These are phyloP conservation scores for Grus americana DNA, from an alignment of 2,113 vertebrate species.

Conservation along the genomic window DNA sequence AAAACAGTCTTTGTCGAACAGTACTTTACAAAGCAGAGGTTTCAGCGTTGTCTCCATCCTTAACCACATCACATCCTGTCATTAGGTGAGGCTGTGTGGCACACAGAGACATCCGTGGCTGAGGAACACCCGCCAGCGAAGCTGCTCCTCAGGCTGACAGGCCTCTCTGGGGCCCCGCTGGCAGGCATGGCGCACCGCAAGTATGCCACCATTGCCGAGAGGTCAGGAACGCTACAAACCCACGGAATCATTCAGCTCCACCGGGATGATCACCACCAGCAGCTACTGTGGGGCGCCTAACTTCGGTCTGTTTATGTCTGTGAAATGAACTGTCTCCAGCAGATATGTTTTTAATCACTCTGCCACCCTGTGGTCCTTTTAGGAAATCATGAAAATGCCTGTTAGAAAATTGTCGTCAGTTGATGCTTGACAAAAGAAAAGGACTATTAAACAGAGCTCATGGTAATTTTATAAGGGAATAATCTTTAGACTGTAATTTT, in stretches of 20 bases:
- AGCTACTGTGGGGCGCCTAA: not conserved
- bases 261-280: not conserved
- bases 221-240: fast-evolving
- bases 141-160: not conserved
- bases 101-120: not conserved
- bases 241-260: fast-evolving
- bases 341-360: not conserved
- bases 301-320: fast-evolving
- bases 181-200: fast-evolving
- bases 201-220: not conserved
- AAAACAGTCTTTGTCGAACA: not conserved
- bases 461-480: not conserved
- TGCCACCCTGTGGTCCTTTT: slow-evolving; percentile 48
- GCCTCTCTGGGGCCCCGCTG: not conserved
- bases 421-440: not conserved
- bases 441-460: not conserved
- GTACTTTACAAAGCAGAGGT: not conserved
- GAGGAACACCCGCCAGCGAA: fast-evolving
- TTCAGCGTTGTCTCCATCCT: not conserved
- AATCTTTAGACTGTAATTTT: not conserved
- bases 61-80: not conserved
- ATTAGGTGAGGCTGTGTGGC: not conserved
- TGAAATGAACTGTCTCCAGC: not conserved
- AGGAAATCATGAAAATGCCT: not conserved
- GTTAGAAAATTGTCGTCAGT: not conserved